Base-by-base conservation (phyloP, 2,888 invertebrate genomes). In the Notodonta ziczac region DNA sequence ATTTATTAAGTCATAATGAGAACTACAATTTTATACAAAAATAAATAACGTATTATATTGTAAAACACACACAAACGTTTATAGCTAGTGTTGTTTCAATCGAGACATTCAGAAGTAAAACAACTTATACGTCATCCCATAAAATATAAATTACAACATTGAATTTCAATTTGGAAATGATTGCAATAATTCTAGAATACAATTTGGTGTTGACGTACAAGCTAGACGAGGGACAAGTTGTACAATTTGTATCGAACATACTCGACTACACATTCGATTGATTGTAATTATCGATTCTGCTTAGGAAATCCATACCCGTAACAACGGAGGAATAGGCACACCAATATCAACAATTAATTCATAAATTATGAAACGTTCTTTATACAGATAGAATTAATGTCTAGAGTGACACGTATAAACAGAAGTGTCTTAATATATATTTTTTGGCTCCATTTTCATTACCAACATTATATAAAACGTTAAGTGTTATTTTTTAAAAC, bases 21-120 rank as follows among this genome's bases (percentile, higher is more conserved):
- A 81, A 82, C 84, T 87, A 88, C 83, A 87, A 78, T 83, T 83
- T 74, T 73, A 86, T 89, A 88, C 78, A 89, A 87, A 87, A 89
- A 88, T 89, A 90, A 88, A 89, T 87, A 56, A 40, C 35, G 39
- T 39, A 87, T 85, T 69, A 75, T 73, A 75, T 68, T 78, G 74
- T 79, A 81, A 82, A 86, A 88, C 88, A 79, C 77, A 72, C 71
- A 74, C 72, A 73, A 73, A 73, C 72, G 70, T 71, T 64, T 75
- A 69, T 67, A 73, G 67, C 24, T 73, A 72, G 58, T n/a, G 67
- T 66, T 73, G 70, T 70, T 72, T 76, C 66, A 70, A 56, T 69
- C 46, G 61, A 59, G 68, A 39, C 57, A 70, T 62, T 67, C 58
- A 69, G 16, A 52, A 66, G 62, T 62, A 63, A 69, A n/a, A n/a